Conservation (phyloP, 2,888 invertebrate genomes). For the Hermaeophaga mercurialis region DNA sequence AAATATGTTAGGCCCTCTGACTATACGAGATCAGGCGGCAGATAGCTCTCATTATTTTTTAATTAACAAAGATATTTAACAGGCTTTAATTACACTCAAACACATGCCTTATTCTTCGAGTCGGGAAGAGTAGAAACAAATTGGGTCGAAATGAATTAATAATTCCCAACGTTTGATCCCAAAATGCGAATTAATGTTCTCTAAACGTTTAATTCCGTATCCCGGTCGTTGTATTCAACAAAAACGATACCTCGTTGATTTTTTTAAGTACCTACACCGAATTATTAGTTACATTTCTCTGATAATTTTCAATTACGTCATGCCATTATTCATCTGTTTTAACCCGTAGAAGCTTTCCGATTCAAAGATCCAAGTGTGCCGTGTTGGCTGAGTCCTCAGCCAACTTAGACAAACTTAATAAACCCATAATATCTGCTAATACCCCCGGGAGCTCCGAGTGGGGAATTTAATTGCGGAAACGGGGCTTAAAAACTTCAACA, state of each 20-base stretch:
- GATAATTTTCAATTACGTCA: conserved; percentile 27
- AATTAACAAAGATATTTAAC: conserved; percentile 44
- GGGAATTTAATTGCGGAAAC: conserved; percentile 54
- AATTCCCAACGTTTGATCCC: conserved; percentile 6
- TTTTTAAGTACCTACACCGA: too few species aligned
- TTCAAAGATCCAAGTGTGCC: conserved; percentile 16
- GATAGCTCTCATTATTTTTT: conserved; percentile 43
- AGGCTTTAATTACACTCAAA: conserved; percentile 44
- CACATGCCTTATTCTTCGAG: conserved; percentile 27
- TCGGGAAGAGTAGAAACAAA: conserved; percentile 14
- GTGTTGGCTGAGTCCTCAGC: conserved; percentile 25
- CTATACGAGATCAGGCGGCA: conserved; percentile 6
- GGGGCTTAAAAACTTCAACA: conserved; percentile 54
- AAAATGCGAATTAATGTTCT: background rate
- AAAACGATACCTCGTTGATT: too few species aligned
- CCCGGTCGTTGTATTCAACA: too few species aligned
- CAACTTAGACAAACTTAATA: conserved; percentile 50
- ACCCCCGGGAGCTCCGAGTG: conserved; percentile 35
- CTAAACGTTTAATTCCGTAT: background rate
- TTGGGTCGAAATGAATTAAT: conserved; percentile 20
- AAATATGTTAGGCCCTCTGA: background rate
- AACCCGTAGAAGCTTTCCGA: conserved; percentile 18
- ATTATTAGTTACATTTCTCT: too few species aligned
- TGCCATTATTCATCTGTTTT: conserved; percentile 26
- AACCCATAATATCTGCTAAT: conserved; percentile 45